Percentiles rank a stretch among this genome's conserved stretches.
Conservation (phyloP, 2,113 vertebrate species). For the Rhinopomastus cyanomelas region DNA sequence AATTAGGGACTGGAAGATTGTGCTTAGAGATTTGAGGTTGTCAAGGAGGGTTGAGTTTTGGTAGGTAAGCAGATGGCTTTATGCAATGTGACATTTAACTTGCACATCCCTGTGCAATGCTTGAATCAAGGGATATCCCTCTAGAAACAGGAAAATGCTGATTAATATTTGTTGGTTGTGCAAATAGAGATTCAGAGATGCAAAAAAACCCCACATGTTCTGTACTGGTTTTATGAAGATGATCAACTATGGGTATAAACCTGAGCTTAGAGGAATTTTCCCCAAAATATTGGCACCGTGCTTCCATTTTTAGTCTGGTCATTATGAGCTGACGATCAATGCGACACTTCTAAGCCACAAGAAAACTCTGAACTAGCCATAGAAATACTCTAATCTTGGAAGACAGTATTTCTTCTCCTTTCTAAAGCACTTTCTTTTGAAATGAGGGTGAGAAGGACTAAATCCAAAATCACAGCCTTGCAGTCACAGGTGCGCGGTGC, state of each 20-base stretch:
- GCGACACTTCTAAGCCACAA: neutral
- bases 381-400: neutral
- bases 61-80: neutral
- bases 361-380: neutral
- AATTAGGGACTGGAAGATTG: neutral
- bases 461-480: neutral
- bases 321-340: neutral
- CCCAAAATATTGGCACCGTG: neutral
- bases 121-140: neutral
- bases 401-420: neutral
- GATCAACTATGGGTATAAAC: neutral
- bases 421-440: neutral
- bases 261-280: neutral
- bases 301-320: neutral
- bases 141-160: neutral
- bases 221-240: neutral
- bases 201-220: neutral
- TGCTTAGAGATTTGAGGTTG: neutral
- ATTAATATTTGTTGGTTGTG: neutral
- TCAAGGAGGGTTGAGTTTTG: neutral
- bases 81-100: neutral
- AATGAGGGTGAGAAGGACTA: neutral
- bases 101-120: rapidly evolving
- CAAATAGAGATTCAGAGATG: neutral
- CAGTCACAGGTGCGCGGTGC: rapidly evolving